phyloP scores from a whole-genome alignment of 1,140 invertebrate species.

The Drosophila bocqueti region DNA sequence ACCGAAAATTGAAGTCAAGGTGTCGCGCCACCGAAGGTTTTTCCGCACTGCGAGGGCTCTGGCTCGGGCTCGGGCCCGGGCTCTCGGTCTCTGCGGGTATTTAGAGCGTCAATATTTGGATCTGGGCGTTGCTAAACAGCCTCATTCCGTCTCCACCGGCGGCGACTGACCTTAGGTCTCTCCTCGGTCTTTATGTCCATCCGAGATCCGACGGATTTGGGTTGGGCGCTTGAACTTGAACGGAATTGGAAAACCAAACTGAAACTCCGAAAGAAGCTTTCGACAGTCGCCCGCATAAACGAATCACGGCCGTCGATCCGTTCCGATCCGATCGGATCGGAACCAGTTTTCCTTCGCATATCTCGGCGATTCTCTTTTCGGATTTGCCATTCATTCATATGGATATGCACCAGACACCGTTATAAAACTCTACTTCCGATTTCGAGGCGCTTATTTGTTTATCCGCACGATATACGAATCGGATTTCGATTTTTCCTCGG shows the following conservation, averaged over 20 bases:
- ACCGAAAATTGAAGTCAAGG: slow-evolving; percentile 70
- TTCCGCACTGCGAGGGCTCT: slow-evolving; percentile 52
- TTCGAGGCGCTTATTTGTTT: slow-evolving; percentile 30
- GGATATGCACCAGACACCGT: slow-evolving; percentile 64
- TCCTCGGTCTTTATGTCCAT: slow-evolving; percentile 41
- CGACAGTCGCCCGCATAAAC: slow-evolving; percentile 62
- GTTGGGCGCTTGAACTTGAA: slow-evolving; percentile 80
- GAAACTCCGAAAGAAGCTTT: slow-evolving; percentile 45
- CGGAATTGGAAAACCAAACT: slow-evolving; percentile 64
- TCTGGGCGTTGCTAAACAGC: slow-evolving; percentile 70
- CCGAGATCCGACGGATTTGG: slow-evolving; percentile 49
- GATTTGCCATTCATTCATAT: slow-evolving; percentile 49
- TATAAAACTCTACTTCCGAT: slow-evolving; percentile 67
- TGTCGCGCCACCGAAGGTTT: slow-evolving; percentile 61
- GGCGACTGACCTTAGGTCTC: slow-evolving; percentile 65
- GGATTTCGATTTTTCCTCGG: slow-evolving; percentile 31
- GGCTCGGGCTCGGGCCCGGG: background rate
- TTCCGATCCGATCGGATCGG: slow-evolving; percentile 10
- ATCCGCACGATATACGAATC: slow-evolving; percentile 36
- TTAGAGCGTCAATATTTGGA: slow-evolving; percentile 76
- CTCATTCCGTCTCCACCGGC: slow-evolving; percentile 55
- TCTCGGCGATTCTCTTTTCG: slow-evolving; percentile 37
- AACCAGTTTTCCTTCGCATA: slow-evolving; percentile 73
- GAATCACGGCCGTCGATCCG: slow-evolving; percentile 35
- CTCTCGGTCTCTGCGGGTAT: slow-evolving; percentile 41